These are phyloP conservation scores for Chirona hameri DNA, from an alignment of 2,888 invertebrate genomes.

Conservation along the genomic window DNA sequence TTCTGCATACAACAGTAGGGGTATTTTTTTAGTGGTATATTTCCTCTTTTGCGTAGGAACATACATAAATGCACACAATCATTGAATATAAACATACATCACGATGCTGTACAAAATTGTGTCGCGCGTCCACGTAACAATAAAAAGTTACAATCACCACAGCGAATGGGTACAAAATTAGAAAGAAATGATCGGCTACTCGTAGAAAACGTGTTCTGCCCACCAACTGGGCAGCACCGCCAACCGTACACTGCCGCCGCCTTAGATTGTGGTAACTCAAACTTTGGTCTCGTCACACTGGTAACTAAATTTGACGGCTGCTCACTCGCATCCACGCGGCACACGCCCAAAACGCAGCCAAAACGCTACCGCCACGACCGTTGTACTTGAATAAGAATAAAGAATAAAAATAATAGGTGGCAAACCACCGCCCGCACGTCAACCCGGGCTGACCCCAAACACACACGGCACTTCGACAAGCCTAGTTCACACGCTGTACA, in stretches of 20 bases:
- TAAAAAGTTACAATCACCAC: slow-evolving; percentile 29
- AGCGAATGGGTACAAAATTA: slow-evolving; percentile 28
- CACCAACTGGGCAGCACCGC: not conserved
- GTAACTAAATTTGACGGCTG: slow-evolving; percentile 25
- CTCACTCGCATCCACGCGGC: not conserved
- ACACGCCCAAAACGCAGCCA: not conserved
- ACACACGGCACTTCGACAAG: slow-evolving; percentile 12
- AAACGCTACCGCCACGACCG: not conserved
- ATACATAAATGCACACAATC: slow-evolving; percentile 29
- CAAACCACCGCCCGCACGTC: not conserved
- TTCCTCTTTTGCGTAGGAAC: slow-evolving; percentile 29
- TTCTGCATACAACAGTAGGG: too few relatives aligned
- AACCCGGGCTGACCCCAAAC: not conserved
- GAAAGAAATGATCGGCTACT: slow-evolving; percentile 27
- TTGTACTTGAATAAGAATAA: slow-evolving; percentile 28
- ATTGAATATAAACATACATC: slow-evolving; percentile 29
- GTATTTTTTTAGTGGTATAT: slow-evolving; percentile 13
- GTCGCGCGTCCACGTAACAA: slow-evolving; percentile 28
- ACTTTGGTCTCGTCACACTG: slow-evolving; percentile 27
- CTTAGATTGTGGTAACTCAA: slow-evolving; percentile 25
- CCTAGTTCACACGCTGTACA: slow-evolving; percentile 27
- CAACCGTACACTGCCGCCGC: not conserved
- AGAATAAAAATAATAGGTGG: slow-evolving; percentile 26
- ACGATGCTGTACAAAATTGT: slow-evolving; percentile 29
- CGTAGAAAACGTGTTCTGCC: not conserved